phyloP scores from a whole-genome alignment of 1,140 invertebrate species.

The Vanessa tameamea region DNA sequence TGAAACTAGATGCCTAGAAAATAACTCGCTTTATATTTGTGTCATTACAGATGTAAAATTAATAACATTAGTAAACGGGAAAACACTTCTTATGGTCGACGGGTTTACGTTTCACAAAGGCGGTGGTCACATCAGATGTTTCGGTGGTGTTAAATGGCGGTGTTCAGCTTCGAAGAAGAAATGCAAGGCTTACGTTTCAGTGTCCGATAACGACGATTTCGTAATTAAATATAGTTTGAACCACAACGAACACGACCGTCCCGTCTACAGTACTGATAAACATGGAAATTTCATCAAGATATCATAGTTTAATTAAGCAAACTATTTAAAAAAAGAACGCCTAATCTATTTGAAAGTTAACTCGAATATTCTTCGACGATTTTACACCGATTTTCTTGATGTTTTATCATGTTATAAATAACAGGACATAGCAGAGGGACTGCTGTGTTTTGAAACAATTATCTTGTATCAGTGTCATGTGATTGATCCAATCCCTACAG shows the following conservation, averaged over 20 bases:
- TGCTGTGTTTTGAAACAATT: too few relatives aligned
- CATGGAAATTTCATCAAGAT: conserved; percentile 37
- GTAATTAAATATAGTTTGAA: conserved; percentile 34
- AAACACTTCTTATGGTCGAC: conserved; percentile 43
- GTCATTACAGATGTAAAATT: conserved; percentile 36
- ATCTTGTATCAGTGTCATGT: too few relatives aligned
- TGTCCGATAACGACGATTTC: conserved; percentile 38
- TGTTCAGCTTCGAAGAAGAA: conserved; percentile 47
- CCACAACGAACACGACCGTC: conserved; percentile 38
- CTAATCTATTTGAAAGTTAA: too few relatives aligned
- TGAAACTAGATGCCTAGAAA: too few relatives aligned
- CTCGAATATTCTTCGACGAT: too few relatives aligned
- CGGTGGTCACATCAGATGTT: conserved; percentile 31
- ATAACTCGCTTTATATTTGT: background rate
- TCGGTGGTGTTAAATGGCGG: conserved; percentile 42
- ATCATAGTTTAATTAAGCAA: conserved; percentile 1
- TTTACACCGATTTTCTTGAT: too few relatives aligned
- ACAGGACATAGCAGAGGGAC: too few relatives aligned
- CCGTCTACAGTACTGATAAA: conserved; percentile 28
- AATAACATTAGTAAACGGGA: conserved; percentile 44
- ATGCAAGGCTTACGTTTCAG: conserved; percentile 43
- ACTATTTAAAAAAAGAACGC: too few relatives aligned
- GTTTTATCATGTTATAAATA: too few relatives aligned
- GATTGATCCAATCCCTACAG: too few relatives aligned
- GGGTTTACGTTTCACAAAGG: conserved; percentile 52